Evolutionary conservation across 2,797 vertebrate genomes (phyloP).

Genomic region (Babyrousa celebensis): DNA sequence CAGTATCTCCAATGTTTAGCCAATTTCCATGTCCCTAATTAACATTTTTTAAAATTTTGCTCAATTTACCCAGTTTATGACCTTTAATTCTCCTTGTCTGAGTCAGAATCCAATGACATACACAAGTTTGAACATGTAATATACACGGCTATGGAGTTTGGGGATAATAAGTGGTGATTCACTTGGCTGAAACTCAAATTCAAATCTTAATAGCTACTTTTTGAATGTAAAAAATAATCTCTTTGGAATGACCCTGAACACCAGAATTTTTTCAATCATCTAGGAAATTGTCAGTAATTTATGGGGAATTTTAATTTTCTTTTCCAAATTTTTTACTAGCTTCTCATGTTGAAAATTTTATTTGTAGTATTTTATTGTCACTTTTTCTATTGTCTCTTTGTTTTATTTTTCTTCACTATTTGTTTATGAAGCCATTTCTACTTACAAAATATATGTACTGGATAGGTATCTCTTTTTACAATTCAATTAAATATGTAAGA

Average conservation of each 20-base stretch:
- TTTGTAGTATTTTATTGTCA: not conserved
- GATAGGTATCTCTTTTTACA: not conserved
- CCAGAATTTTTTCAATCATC: not conserved
- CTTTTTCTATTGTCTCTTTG: slow-evolving; percentile 12
- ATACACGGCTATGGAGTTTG: not conserved
- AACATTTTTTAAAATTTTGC: not conserved
- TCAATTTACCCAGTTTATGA: not conserved
- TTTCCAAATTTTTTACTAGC: slow-evolving; percentile 12
- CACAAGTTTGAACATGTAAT: not conserved
- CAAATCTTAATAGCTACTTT: not conserved
- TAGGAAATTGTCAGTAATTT: not conserved
- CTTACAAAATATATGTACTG: not conserved
- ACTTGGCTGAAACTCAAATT: not conserved
- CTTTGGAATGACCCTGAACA: not conserved
- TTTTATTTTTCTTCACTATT: not conserved
- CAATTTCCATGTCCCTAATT: not conserved
- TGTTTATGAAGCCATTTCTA: not conserved
- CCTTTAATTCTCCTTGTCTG: not conserved
- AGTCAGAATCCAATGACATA: not conserved
- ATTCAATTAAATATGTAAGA: not conserved
- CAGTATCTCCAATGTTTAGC: not conserved
- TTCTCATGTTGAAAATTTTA: slow-evolving; percentile 11
- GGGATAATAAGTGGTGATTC: not conserved
- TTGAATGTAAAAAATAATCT: not conserved
- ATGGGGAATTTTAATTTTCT: not conserved